Conservation (phyloP, 2,797 vertebrate genomes). For the Denticeps clupeoides region DNA sequence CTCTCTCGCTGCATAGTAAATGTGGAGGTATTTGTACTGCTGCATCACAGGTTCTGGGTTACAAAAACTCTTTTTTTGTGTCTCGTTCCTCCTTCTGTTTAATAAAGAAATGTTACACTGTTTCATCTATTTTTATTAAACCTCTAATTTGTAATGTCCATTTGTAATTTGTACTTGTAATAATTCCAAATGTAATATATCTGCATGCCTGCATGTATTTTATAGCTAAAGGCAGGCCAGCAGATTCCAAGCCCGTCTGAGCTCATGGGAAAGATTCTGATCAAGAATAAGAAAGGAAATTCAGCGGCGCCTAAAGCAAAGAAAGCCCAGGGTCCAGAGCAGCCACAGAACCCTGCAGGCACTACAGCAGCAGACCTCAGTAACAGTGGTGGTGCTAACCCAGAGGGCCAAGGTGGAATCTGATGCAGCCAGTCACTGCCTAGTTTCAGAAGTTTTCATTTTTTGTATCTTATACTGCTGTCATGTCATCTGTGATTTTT, state of each 20-base stretch:
- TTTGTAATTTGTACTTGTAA: not conserved
- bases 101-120: too few species aligned
- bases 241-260: conserved; percentile 86
- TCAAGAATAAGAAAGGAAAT: conserved; percentile 95
- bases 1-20: too few species aligned
- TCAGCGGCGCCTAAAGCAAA: conserved; percentile 32
- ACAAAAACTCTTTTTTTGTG: too few species aligned
- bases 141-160: too few species aligned
- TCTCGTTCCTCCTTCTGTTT: too few species aligned
- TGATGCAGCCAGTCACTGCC: too few species aligned
- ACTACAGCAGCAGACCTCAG: not conserved
- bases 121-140: too few species aligned
- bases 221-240: conserved; percentile 77
- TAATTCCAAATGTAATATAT: too few species aligned
- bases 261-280: conserved; percentile 86
- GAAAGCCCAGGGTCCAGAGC: conserved; percentile 32
- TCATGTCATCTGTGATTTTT: not conserved
- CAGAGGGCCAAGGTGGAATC: conserved; percentile 37
- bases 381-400: conserved; percentile 15
- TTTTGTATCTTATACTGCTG: too few species aligned
- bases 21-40: too few species aligned
- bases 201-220: not conserved
- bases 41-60: too few species aligned
- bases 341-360: conserved; percentile 9
- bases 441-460: too few species aligned